Conservation (phyloP, 2,113 vertebrate species). For the Carassius gibelio region DNA sequence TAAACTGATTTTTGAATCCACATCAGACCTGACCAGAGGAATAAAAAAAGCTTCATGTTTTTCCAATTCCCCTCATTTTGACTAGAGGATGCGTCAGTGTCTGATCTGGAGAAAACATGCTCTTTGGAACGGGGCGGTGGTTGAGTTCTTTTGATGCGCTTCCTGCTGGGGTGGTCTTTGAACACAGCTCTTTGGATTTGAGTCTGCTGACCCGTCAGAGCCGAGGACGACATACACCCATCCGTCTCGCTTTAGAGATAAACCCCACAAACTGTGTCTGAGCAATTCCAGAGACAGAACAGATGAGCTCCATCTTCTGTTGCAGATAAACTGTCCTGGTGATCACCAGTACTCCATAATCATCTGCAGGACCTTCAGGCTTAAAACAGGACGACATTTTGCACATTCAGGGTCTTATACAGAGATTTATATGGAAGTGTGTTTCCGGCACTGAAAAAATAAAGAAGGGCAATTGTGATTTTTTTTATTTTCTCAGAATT, state of each 20-base stretch:
- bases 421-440: background rate
- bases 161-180: conserved; percentile 63
- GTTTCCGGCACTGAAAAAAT: background rate
- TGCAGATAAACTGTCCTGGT: conserved; percentile 13
- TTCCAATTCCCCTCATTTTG: conserved; percentile 32
- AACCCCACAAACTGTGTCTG: conserved; percentile 14
- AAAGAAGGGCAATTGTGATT: background rate
- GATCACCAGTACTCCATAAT: background rate
- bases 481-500: too few relatives aligned
- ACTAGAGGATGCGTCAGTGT: conserved; percentile 31
- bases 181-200: conserved; percentile 59
- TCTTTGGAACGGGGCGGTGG: conserved; percentile 54
- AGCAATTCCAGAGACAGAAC: conserved; percentile 23
- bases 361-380: background rate
- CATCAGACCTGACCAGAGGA: background rate
- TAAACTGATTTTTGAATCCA: background rate
- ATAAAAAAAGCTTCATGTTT: background rate
- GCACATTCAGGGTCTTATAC: background rate
- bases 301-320: background rate
- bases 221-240: conserved; percentile 39
- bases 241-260: conserved; percentile 34
- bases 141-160: conserved; percentile 65
- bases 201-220: conserved; percentile 38
- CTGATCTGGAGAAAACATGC: conserved; percentile 53
- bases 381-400: background rate